Conservation (phyloP, 2,888 invertebrate genomes). For the Catonia carolina region DNA sequence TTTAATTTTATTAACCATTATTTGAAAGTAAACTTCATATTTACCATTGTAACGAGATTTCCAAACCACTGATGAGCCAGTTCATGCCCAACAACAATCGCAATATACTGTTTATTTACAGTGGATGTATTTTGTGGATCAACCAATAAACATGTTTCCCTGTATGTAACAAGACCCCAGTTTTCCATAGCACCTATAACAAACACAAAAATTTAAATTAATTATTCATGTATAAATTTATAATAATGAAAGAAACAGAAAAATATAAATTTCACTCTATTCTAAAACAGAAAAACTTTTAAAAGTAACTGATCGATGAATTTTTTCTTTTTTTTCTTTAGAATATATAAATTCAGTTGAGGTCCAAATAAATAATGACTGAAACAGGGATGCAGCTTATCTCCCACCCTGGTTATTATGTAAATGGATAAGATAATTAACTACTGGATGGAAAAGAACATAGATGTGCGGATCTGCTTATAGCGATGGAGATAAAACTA, state of each 20-base stretch:
- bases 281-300: background rate
- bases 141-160: constrained; percentile 84
- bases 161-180: constrained; percentile 91
- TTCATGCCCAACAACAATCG: constrained; percentile 85
- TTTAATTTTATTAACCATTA: too few relatives aligned
- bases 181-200: constrained; percentile 87
- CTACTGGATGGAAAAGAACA: too few relatives aligned
- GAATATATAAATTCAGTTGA: too few relatives aligned
- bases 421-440: too few relatives aligned
- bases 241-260: constrained; percentile 4
- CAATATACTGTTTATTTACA: constrained; percentile 75
- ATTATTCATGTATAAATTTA: background rate
- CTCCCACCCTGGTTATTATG: too few relatives aligned
- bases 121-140: constrained; percentile 87
- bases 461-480: too few relatives aligned
- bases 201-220: constrained; percentile 8
- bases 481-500: too few relatives aligned
- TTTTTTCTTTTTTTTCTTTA: too few relatives aligned
- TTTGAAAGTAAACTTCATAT: too few relatives aligned
- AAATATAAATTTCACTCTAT: background rate
- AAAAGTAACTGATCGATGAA: background rate
- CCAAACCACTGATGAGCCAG: constrained; percentile 98
- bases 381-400: too few relatives aligned
- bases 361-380: too few relatives aligned
- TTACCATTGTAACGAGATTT: constrained; percentile 86